Evolutionary conservation across 2,888 invertebrate species (phyloP).

Genomic region (Lycophotia porphyrea): DNA sequence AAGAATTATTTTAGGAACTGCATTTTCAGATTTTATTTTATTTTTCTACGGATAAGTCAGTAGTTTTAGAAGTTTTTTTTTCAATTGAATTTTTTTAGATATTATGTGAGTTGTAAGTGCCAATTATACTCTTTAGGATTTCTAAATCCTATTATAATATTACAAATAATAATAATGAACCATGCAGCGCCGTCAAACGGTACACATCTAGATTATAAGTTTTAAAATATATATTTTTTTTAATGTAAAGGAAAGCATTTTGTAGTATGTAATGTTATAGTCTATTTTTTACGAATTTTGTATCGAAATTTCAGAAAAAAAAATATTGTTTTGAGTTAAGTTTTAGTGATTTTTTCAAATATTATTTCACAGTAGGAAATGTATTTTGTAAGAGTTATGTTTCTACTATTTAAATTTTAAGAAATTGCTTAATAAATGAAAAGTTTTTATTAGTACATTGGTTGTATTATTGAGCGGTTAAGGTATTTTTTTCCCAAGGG

Average conservation of each 20-base stretch:
- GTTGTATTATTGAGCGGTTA: slow-evolving; percentile 7
- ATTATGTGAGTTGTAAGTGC: slow-evolving; percentile 44
- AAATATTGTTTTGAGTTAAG: not conserved
- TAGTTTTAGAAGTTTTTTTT: slow-evolving; percentile 2
- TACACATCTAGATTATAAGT: slow-evolving; percentile 23
- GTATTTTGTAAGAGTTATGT: slow-evolving; percentile 47
- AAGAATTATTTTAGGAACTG: slow-evolving; percentile 29
- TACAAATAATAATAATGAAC: not conserved
- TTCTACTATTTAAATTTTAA: slow-evolving; percentile 14
- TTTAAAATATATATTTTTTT: not conserved
- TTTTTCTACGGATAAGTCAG: not conserved
- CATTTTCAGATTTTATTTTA: slow-evolving; percentile 28
- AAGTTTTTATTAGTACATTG: slow-evolving; percentile 14
- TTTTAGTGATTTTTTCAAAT: slow-evolving; percentile 1
- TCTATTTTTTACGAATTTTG: slow-evolving; percentile 21
- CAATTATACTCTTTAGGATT: slow-evolving; percentile 24
- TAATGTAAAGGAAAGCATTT: slow-evolving; percentile 37
- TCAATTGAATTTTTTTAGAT: not conserved
- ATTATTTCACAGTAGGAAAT: not conserved
- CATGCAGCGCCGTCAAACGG: slow-evolving; percentile 53
- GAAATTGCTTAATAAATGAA: slow-evolving; percentile 30
- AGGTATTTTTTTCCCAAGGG: not conserved
- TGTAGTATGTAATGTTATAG: slow-evolving; percentile 7
- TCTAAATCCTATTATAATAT: not conserved
- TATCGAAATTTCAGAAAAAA: slow-evolving; percentile 25